These are phyloP conservation scores for Calypte anna DNA, from an alignment of 2,113 vertebrate species.

Conservation along the genomic window DNA sequence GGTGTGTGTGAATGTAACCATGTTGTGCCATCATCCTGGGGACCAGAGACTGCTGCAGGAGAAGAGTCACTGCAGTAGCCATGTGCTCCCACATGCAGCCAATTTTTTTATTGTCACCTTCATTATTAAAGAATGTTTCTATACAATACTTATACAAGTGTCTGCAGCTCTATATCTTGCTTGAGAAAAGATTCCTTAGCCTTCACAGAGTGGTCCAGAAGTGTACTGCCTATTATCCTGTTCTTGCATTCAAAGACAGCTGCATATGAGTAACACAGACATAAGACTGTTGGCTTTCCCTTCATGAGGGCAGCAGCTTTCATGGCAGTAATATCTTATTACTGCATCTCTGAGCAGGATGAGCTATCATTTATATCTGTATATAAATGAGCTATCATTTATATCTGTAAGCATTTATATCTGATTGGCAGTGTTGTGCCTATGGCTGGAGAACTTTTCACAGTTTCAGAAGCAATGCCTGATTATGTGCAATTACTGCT, in stretches of 20 bases:
- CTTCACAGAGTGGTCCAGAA: background rate
- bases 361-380: background rate
- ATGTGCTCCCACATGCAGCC: background rate
- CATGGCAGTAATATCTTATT: background rate
- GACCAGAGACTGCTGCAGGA: background rate
- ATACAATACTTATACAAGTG: background rate
- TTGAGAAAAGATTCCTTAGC: background rate
- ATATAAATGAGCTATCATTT: background rate
- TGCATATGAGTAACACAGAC: accelerated
- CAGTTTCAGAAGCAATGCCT: background rate
- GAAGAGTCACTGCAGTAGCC: background rate
- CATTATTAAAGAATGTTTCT: background rate
- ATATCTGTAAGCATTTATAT: background rate
- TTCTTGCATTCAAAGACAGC: background rate
- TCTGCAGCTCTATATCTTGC: background rate
- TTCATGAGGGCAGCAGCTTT: background rate
- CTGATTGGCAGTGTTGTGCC: background rate
- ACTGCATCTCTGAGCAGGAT: background rate
- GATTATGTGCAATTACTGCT: background rate
- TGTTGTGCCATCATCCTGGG: background rate
- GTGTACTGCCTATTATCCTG: background rate
- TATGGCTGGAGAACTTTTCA: background rate
- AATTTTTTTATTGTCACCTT: background rate
- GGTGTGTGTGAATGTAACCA: background rate
- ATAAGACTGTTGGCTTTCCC: background rate